phyloP scores from a whole-genome alignment of 2,113 vertebrate genomes.

The Philantomba maxwellii region DNA sequence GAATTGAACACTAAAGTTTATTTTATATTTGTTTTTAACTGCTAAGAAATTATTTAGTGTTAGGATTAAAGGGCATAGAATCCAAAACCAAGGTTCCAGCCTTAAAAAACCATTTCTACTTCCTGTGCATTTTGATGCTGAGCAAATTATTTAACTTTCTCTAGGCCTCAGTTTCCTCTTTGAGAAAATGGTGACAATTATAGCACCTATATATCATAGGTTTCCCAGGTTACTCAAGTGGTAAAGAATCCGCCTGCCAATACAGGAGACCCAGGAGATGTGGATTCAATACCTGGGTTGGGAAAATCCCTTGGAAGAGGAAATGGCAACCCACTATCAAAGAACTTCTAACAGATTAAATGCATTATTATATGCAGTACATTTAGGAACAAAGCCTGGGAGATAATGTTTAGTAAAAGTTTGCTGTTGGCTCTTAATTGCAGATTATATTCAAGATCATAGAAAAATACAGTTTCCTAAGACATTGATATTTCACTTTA shows the following conservation, averaged over 20 bases:
- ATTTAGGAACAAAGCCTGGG: not conserved
- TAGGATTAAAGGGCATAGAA: not conserved
- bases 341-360: not conserved
- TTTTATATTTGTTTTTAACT: not conserved
- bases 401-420: not conserved
- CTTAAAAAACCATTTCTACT: not conserved
- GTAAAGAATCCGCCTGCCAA: too few species aligned
- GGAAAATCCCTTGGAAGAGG: too few species aligned
- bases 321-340: not conserved
- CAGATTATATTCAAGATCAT: not conserved
- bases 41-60: not conserved
- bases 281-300: too few species aligned
- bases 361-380: not conserved
- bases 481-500: not conserved
- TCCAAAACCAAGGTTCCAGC: not conserved
- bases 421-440: not conserved
- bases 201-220: not conserved
- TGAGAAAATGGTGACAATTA: not conserved
- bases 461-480: not conserved
- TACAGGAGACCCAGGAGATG: too few species aligned
- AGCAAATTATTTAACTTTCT: not conserved
- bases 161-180: not conserved
- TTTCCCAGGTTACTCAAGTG: too few species aligned
- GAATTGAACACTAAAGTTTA: not conserved
- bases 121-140: not conserved